phyloP scores from a whole-genome alignment of 2,797 vertebrate species.

The Sarcoramphus papa region DNA sequence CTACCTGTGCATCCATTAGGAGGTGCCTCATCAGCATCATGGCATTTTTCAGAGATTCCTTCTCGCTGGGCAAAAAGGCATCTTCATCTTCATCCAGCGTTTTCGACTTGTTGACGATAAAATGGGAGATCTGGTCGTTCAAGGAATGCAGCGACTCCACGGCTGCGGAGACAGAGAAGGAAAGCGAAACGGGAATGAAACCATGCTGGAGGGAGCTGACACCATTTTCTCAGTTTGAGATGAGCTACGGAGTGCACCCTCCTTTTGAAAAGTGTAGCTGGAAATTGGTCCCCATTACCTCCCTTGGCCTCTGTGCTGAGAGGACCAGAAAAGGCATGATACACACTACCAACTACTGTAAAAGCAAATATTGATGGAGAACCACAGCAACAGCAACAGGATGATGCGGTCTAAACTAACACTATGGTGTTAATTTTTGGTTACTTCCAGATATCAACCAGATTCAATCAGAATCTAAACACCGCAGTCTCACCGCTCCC shows the following conservation, averaged over 20 bases:
- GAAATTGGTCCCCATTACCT: neutral
- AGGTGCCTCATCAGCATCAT: conserved; percentile 92
- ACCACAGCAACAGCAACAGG: neutral
- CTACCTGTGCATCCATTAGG: conserved; percentile 91
- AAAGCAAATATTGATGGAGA: neutral
- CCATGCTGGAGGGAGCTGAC: neutral
- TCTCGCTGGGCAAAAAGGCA: conserved; percentile 79
- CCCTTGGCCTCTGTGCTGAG: neutral
- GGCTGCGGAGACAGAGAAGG: conserved; percentile 64
- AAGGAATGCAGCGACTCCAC: conserved; percentile 89
- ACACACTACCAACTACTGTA: neutral
- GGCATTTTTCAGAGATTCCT: conserved; percentile 84
- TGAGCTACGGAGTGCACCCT: neutral
- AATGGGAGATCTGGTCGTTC: conserved; percentile 91
- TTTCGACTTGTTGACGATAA: conserved; percentile 85
- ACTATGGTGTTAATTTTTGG: neutral
- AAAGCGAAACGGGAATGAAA: neutral
- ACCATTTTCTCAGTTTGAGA: neutral
- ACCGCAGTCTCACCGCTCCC: neutral
- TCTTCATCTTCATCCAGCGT: conserved; percentile 78
- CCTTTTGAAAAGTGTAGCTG: neutral
- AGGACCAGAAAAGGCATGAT: neutral
- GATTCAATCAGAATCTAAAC: neutral
- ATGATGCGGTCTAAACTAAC: neutral
- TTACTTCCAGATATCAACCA: neutral